Percentiles rank a stretch among this genome's conserved stretches.
Evolutionary conservation across 2,797 vertebrate genomes (phyloP).

Genomic region (Micrastur ruficollis): DNA sequence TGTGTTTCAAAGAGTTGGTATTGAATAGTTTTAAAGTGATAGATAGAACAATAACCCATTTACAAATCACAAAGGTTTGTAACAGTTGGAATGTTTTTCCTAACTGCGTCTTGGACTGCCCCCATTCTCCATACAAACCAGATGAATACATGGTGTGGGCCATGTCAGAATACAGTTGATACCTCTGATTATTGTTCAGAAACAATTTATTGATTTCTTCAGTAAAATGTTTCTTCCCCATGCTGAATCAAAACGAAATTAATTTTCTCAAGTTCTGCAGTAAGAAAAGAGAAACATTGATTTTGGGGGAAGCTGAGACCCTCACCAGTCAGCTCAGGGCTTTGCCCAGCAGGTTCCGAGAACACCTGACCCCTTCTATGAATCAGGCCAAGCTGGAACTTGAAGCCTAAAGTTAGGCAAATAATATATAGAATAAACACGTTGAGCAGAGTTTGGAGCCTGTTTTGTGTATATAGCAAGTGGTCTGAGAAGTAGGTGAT

Average conservation of each 20-base stretch:
- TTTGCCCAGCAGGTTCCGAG: neutral
- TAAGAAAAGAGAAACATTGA: neutral
- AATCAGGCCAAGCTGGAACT: neutral
- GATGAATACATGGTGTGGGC: accelerated
- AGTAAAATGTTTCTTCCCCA: neutral
- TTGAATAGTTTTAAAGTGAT: neutral
- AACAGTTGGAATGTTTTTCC: neutral
- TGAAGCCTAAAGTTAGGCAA: neutral
- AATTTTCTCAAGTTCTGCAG: neutral
- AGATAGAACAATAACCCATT: neutral
- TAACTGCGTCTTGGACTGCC: neutral
- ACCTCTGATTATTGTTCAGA: neutral
- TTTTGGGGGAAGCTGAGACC: neutral
- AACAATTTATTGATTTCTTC: neutral
- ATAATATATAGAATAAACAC: accelerated
- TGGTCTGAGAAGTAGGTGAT: neutral
- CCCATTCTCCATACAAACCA: neutral
- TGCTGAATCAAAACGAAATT: neutral
- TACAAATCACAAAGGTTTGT: neutral
- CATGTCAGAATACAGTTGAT: neutral
- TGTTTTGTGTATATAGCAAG: neutral
- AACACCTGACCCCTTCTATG: too few species aligned
- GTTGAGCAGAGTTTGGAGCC: neutral
- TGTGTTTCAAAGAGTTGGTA: neutral
- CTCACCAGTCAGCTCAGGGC: neutral